These are phyloP conservation scores for Vireo griseus DNA, from an alignment of 2,797 vertebrate species.

Conservation along the genomic window DNA sequence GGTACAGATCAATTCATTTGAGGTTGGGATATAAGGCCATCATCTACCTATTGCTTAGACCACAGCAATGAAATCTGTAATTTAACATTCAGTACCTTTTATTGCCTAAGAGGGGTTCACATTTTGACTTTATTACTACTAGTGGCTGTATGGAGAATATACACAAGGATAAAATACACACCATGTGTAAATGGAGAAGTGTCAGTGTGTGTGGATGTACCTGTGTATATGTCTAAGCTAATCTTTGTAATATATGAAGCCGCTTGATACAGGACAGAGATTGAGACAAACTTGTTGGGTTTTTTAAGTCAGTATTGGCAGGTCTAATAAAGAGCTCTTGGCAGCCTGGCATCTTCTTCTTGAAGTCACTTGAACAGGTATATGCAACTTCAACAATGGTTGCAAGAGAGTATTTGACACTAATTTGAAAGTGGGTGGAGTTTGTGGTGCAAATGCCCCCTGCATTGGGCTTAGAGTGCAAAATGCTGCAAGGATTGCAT, in stretches of 20 bases:
- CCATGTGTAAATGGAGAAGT: not conserved
- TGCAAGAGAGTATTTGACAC: not conserved
- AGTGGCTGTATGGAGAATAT: not conserved
- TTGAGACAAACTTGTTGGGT: fast-evolving
- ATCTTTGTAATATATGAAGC: not conserved
- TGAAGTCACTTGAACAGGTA: not conserved
- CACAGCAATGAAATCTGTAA: not conserved
- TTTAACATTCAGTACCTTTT: not conserved
- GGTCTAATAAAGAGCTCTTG: not conserved
- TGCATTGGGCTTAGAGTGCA: not conserved
- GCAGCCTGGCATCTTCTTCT: not conserved
- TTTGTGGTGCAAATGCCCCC: not conserved
- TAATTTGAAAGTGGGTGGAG: not conserved
- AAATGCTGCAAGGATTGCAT: not conserved
- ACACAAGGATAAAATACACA: not conserved
- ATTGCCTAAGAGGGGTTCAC: not conserved
- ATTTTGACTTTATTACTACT: constrained; percentile 5
- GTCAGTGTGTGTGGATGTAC: not conserved
- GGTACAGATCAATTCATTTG: not conserved
- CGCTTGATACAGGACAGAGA: not conserved
- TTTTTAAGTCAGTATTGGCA: not conserved
- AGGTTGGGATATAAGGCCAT: not conserved
- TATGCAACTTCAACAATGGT: not conserved
- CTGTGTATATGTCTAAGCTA: not conserved
- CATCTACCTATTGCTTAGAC: not conserved